Evolutionary conservation across 2,797 vertebrate species (phyloP), one percentile per base, ranked within the genome.

Genomic region (Amazona ochrocephala): DNA sequence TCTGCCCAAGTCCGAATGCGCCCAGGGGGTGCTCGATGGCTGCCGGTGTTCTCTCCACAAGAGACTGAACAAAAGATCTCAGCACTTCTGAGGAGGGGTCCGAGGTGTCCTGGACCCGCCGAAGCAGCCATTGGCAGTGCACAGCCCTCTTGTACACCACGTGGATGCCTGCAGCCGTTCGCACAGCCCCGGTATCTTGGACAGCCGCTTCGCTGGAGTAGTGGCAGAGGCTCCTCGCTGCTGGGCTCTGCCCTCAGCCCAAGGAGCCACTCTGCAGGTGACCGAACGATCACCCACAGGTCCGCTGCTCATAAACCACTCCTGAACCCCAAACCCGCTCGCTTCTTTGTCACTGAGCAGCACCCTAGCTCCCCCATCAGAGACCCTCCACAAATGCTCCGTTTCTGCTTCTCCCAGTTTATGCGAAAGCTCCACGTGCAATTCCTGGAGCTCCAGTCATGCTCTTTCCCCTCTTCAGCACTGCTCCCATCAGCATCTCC

Each of bases 1-100:
- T 58, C n/a, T 4, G 21, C 32, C 32, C 6, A 0, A 14, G 32
- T 56, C n/a, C 1, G 3, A 58, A 58, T 1, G 9, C 3, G 0
- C 32, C 32, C 32, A 14, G 6, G 32, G 50, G 21, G 32, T 34
- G 32, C 32, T 58, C 6, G 6, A 10, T 15, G 54, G 32, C 20
- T 22, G 54, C 54, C 0, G 12, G 32, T 13, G 32, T 22, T 56
- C 54, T 22, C 32, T 56, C 8, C 32, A 7, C 54, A n/a, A 9
- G 32, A n/a, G 32, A 6, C 30, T 22, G 54, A 56, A 56, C 0
- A 20, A n/a, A 22, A 6, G 13, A 22, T 56, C 14, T 14, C 32
- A n/a, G 53, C 0, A 2, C 21, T 5, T 16, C 56, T 58, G 22
- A 58, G 56, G n/a, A 34, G n/a, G 20, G 21, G 48, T 23, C 21